phyloP scores from a whole-genome alignment of 2,797 vertebrate genomes.

The Danionella dracula region DNA sequence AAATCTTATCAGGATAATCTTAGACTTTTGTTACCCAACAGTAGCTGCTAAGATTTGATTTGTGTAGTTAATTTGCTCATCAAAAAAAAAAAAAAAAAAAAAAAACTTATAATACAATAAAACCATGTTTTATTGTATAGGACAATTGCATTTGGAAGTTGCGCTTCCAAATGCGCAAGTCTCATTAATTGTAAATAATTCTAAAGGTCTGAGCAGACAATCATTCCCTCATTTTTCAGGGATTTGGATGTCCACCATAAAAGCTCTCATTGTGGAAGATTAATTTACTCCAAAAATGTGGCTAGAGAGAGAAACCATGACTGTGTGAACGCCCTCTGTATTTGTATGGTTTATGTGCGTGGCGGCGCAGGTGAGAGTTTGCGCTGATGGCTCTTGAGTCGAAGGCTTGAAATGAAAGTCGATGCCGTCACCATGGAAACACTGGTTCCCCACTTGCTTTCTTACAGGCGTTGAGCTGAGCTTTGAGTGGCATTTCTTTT shows the following conservation, averaged over 20 bases:
- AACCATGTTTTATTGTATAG: too few species aligned
- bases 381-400: constrained; percentile 49
- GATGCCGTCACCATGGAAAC: constrained; percentile 70
- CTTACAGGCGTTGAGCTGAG: background rate
- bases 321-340: background rate
- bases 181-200: background rate
- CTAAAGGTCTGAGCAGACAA: background rate
- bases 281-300: too few species aligned
- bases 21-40: too few species aligned
- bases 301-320: too few species aligned
- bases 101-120: too few species aligned
- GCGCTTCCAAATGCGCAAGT: background rate
- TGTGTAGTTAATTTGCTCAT: too few species aligned
- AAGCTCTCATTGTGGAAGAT: background rate
- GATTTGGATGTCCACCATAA: too few species aligned
- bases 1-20: too few species aligned
- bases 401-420: constrained; percentile 53
- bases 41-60: too few species aligned
- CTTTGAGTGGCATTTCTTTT: constrained; percentile 41
- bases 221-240: background rate
- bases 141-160: too few species aligned
- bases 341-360: constrained; percentile 7
- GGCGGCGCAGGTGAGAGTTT: constrained; percentile 21
- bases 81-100: too few species aligned
- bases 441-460: constrained; percentile 25